Conservation (phyloP, 2,797 vertebrate species). For the Enteromius treurensis region DNA sequence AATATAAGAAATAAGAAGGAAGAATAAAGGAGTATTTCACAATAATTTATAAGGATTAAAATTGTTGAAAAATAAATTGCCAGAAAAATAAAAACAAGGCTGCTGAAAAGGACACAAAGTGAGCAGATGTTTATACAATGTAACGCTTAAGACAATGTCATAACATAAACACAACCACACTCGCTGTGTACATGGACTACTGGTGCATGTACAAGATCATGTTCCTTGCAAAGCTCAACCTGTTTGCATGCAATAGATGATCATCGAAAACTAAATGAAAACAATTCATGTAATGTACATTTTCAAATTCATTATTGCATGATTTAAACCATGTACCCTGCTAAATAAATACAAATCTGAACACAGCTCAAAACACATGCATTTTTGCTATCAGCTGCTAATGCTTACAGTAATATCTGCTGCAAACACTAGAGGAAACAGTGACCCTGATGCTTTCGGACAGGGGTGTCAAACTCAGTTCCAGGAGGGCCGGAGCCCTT, state of each 20-base stretch:
- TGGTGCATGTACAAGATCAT: not conserved
- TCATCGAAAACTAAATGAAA: not conserved
- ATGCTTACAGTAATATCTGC: not conserved
- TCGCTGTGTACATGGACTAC: not conserved
- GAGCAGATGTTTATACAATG: not conserved
- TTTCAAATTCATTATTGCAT: not conserved
- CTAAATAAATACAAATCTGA: not conserved
- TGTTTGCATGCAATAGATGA: too few relatives aligned
- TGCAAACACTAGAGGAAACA: constrained; percentile 7
- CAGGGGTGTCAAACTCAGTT: not conserved
- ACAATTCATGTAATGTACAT: not conserved
- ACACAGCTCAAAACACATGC: not conserved
- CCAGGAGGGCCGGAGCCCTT: too few relatives aligned
- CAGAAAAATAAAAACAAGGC: not conserved
- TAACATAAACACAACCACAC: not conserved
- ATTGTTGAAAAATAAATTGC: too few relatives aligned
- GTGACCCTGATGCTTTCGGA: not conserved
- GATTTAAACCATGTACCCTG: not conserved
- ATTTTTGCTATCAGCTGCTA: not conserved
- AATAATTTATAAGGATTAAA: not conserved
- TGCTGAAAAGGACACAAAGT: not conserved
- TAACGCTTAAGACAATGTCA: not conserved
- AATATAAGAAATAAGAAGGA: not conserved
- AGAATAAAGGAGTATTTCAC: not conserved
- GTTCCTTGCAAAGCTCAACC: not conserved